A percentile compares a stretch with the other conserved stretches of the same genome.
phyloP scores from a whole-genome alignment of 2,888 invertebrate species.

The Cryptus viduatorius region DNA sequence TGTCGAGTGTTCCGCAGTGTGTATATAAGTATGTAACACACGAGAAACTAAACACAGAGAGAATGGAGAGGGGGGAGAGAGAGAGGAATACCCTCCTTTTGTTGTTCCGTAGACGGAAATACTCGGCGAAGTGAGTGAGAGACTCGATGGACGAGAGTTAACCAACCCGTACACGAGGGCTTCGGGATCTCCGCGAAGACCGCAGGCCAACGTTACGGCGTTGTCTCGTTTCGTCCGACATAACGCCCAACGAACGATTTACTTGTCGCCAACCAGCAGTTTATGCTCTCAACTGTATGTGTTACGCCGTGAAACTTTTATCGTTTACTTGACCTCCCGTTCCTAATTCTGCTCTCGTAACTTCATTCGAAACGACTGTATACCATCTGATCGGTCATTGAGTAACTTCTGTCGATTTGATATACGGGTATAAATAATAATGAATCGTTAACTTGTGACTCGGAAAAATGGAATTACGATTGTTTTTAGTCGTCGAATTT shows the following conservation, averaged over 20 bases:
- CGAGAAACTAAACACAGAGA: background rate
- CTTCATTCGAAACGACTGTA: background rate
- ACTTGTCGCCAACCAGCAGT: slow-evolving; percentile 47
- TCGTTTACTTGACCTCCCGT: slow-evolving; percentile 21
- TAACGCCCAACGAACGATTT: slow-evolving; percentile 47
- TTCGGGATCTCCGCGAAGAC: slow-evolving; percentile 36
- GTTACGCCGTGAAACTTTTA: slow-evolving; percentile 24
- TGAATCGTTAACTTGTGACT: too few relatives aligned
- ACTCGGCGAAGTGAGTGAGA: slow-evolving; percentile 34
- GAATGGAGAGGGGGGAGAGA: background rate
- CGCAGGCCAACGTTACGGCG: slow-evolving; percentile 23
- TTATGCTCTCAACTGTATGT: background rate
- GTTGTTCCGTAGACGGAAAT: slow-evolving; percentile 62
- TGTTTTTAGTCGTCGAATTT: background rate
- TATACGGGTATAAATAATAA: too few relatives aligned
- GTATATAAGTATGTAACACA: background rate
- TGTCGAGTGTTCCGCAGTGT: background rate
- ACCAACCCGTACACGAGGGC: slow-evolving; percentile 29
- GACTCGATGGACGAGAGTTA: slow-evolving; percentile 42
- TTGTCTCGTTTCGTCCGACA: slow-evolving; percentile 37
- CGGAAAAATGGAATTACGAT: too few relatives aligned
- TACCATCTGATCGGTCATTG: background rate
- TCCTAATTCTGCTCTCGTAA: background rate
- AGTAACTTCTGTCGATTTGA: background rate
- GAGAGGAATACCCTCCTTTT: slow-evolving; percentile 33